Evolutionary conservation across 1,140 invertebrate species (phyloP), one percentile per base, ranked within the genome.

Genomic region (Atta cephalotes): DNA sequence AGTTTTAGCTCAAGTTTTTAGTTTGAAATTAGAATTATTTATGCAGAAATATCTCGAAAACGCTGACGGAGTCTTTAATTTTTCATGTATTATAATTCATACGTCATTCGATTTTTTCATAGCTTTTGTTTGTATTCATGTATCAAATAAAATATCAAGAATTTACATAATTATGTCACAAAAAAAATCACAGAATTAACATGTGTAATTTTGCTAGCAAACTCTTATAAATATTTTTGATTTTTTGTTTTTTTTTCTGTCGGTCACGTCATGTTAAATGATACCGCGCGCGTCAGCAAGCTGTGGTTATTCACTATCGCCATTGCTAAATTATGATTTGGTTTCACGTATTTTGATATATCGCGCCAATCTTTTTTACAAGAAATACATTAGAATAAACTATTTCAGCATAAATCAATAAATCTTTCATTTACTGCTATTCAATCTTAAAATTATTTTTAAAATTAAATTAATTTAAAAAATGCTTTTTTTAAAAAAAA

Each of bases 121-220:
- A 28, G 25, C n/a, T 77, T 85, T 79, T 85, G 85, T 65, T 28
- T 58, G 16, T n/a, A 3, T 35, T 35, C 6, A 35, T 35, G 31
- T 6, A 35, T 35, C 58, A 80, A 89, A 77, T 71, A 21, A 49
- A 84, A 85, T 71, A 60, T 49, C 62, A 56, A 72, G 71, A 87
- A 87, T n/a, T 21, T 14, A 60, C 7, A 62, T 25, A 45, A 49
- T 90, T 87, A 89, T 60, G 12, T 62, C 87, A 87, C 77, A 39
- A 45, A 51, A 39, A 39, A 89, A 77, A 39, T 81, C 21, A 1
- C 0, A 12, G 0, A 12, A 56, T 2, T n/a, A 7, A 60, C 25
- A 21, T 35, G 3, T 56, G 49, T n/a, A 82, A 35, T 80, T 71
- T 71, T 14, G 12, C 1, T 35, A 25, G n/a, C 21, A 12, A 16